phyloP scores from a whole-genome alignment of 2,113 vertebrate genomes.

The Indri indri region DNA sequence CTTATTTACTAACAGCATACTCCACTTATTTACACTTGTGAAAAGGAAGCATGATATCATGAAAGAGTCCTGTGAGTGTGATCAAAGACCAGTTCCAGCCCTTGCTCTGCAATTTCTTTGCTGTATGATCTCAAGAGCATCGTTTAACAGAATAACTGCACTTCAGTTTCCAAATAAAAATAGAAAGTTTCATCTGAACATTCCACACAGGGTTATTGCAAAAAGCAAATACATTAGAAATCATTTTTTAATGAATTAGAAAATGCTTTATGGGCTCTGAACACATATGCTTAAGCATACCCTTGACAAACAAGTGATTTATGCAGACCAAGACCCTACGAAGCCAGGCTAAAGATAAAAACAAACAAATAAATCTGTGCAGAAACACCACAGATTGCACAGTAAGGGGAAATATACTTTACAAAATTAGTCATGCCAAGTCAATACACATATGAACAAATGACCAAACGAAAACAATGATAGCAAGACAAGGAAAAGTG shows the following conservation, averaged over 20 bases:
- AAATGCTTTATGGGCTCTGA: neutral
- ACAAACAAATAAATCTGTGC: neutral
- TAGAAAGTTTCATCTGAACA: neutral
- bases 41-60: neutral
- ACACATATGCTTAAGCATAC: neutral
- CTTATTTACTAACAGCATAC: neutral
- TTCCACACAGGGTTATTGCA: neutral
- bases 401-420: neutral
- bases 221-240: neutral
- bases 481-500: neutral
- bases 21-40: neutral
- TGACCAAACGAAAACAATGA: neutral
- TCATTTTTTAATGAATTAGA: neutral
- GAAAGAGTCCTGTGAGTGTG: neutral
- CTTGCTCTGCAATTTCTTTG: neutral
- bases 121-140: neutral
- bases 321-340: neutral
- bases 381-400: neutral
- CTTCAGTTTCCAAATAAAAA: neutral
- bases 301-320: neutral
- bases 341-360: neutral
- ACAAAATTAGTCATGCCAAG: neutral
- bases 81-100: neutral
- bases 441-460: neutral
- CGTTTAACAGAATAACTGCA: neutral